A percentile compares a stretch with the other conserved stretches of the same genome.
Conservation (phyloP, 2,113 vertebrate species). For the Toxotes chatareus region DNA sequence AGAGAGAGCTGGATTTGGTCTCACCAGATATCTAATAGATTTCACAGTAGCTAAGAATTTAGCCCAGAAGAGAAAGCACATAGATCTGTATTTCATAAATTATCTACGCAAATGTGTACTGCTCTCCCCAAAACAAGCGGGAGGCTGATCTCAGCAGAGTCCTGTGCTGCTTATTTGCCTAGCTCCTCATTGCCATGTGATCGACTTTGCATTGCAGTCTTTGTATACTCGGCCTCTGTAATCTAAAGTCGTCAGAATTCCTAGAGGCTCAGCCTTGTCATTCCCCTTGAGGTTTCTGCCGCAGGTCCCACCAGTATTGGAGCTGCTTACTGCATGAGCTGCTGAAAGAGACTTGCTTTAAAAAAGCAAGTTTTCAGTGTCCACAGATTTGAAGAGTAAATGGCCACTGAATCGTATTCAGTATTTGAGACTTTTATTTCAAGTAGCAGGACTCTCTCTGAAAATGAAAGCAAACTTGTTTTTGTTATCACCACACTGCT, state of each 20-base stretch:
- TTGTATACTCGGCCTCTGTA: slow-evolving; percentile 43
- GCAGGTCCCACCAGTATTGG: slow-evolving; percentile 8
- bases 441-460: background rate
- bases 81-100: background rate
- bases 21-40: slow-evolving; percentile 16
- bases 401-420: background rate
- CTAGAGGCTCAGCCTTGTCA: slow-evolving; percentile 40
- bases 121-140: slow-evolving; percentile 19
- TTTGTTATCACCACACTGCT: background rate
- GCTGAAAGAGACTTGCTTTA: background rate
- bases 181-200: slow-evolving; percentile 48
- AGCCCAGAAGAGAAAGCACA: background rate
- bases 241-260: slow-evolving; percentile 64
- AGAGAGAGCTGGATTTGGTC: slow-evolving; percentile 6
- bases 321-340: slow-evolving; percentile 28
- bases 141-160: slow-evolving; percentile 5
- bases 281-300: slow-evolving; percentile 15
- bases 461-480: slow-evolving; percentile 30
- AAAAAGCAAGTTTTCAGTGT: background rate
- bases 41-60: background rate
- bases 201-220: slow-evolving; percentile 63
- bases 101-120: background rate
- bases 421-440: slow-evolving; percentile 13
- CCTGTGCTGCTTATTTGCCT: slow-evolving; percentile 59
- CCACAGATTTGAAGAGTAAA: slow-evolving; percentile 8